Percentiles rank a stretch among this genome's conserved stretches.
Evolutionary conservation across 2,113 vertebrate genomes (phyloP).

Genomic region (Erinaceus europaeus): DNA sequence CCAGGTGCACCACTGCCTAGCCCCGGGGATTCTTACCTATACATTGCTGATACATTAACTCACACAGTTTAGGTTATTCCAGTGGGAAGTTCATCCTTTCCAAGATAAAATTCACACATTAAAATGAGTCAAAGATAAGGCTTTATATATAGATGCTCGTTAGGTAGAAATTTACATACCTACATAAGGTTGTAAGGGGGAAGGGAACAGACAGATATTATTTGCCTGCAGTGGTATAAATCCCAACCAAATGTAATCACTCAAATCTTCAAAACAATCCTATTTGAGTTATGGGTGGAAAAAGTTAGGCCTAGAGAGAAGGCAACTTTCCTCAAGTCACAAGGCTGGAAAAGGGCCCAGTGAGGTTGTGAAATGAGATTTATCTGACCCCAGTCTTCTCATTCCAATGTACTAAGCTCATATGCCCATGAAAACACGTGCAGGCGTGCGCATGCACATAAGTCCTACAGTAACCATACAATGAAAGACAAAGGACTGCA

Average conservation of each 20-base stretch:
- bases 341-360: constrained; percentile 51
- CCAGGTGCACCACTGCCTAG: no score
- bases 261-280: constrained; percentile 49
- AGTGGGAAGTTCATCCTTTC: neutral
- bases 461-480: neutral
- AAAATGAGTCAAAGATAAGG: neutral
- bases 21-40: neutral
- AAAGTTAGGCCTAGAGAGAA: constrained; percentile 41
- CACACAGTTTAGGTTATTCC: neutral
- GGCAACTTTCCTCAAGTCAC: constrained; percentile 37
- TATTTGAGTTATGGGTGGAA: constrained; percentile 29
- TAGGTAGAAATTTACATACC: neutral
- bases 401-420: constrained; percentile 62
- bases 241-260: neutral
- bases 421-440: constrained; percentile 17
- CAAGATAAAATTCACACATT: neutral
- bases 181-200: neutral
- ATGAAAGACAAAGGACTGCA: constrained; percentile 31
- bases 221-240: neutral
- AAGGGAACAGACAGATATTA: neutral
- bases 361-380: constrained; percentile 55
- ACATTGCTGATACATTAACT: constrained; percentile 9
- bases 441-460: neutral
- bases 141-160: neutral
- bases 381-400: constrained; percentile 57